Conservation (phyloP, 2,113 vertebrate genomes). For the Scophthalmus maximus region DNA sequence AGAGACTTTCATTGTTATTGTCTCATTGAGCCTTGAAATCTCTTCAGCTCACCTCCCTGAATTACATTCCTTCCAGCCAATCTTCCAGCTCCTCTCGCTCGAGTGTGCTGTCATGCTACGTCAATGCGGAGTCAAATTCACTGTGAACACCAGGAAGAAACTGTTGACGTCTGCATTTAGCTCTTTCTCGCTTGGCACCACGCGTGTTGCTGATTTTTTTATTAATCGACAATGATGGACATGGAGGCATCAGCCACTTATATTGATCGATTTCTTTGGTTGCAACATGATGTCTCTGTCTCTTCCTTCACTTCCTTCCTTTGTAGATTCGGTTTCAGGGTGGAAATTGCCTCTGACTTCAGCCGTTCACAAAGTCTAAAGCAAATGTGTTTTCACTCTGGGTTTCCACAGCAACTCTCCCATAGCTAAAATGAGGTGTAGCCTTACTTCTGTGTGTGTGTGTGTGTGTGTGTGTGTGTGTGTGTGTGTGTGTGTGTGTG, state of each 20-base stretch:
- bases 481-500: too few species aligned
- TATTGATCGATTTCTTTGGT: background rate
- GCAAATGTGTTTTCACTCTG: slow-evolving; percentile 46
- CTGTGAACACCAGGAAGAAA: background rate
- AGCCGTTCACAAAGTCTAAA: slow-evolving; percentile 43
- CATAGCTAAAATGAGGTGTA: slow-evolving; percentile 57
- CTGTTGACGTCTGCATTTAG: background rate
- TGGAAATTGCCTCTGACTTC: slow-evolving; percentile 44
- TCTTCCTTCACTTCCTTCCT: background rate
- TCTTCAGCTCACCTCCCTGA: background rate
- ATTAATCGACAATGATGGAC: background rate
- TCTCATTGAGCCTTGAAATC: slow-evolving; percentile 16
- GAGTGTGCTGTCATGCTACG: background rate
- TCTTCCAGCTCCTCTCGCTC: background rate
- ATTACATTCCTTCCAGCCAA: background rate
- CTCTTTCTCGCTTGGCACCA: background rate
- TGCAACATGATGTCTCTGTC: too few species aligned
- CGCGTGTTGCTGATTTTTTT: background rate
- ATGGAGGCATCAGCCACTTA: background rate
- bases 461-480: too few species aligned
- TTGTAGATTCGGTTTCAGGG: slow-evolving; percentile 31
- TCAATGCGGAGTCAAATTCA: background rate
- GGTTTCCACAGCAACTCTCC: slow-evolving; percentile 52
- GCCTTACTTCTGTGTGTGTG: slow-evolving; percentile 54
- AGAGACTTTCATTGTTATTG: background rate